A percentile compares a stretch with the other conserved stretches of the same genome.
Evolutionary conservation across 2,797 vertebrate genomes (phyloP).

Genomic region (Uromys caudimaculatus): DNA sequence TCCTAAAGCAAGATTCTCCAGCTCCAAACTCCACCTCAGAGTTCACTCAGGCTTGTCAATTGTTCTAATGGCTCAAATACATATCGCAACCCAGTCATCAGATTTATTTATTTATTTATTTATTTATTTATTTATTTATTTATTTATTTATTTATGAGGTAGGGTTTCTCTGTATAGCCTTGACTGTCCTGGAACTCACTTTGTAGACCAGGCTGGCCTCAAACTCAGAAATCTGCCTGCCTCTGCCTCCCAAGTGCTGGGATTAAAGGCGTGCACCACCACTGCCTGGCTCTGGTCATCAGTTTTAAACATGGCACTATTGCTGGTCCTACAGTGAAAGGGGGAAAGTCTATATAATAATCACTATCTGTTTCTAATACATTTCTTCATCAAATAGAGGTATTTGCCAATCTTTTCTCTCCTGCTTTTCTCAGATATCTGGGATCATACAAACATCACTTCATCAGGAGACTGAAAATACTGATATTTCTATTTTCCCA

Average conservation of each 20-base stretch:
- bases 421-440: constrained; percentile 13
- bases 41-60: constrained; percentile 13
- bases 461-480: neutral
- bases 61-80: constrained; percentile 47
- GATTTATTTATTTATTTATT: too few relatives aligned
- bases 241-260: too few relatives aligned
- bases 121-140: too few relatives aligned
- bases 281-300: too few relatives aligned
- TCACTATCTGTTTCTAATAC: neutral
- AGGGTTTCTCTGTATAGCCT: too few relatives aligned
- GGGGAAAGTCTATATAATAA: neutral
- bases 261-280: too few relatives aligned
- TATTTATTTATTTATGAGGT: too few relatives aligned
- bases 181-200: too few relatives aligned
- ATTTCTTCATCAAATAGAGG: neutral
- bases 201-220: too few relatives aligned
- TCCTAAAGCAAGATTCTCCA: neutral
- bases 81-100: too few relatives aligned
- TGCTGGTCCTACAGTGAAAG: neutral
- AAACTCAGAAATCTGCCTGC: too few relatives aligned
- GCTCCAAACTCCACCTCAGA: neutral
- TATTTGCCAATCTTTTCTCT: neutral
- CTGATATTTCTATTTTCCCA: constrained; percentile 48
- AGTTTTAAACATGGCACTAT: neutral
- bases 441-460: neutral